A percentile compares a stretch with the other conserved stretches of the same genome.
Conservation (phyloP, 35 echinoderm and acorn worm genomes). For the Diadema setosum region DNA sequence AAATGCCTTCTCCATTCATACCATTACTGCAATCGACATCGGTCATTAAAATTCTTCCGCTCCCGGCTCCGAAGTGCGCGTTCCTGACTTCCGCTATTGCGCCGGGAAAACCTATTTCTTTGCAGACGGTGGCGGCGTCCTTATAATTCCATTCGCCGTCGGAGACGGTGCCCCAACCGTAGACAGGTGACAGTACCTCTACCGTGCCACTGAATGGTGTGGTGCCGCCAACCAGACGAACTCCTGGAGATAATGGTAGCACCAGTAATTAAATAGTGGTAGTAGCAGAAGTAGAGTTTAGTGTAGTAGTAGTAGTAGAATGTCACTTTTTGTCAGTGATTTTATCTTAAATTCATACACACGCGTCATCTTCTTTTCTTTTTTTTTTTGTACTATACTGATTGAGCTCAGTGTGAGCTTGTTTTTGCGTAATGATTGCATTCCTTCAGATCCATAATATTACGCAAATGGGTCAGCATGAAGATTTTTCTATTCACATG, state of each 20-base stretch:
- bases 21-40: slow-evolving; percentile 39
- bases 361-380: too few species aligned
- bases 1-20: neutral
- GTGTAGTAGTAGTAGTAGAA: too few species aligned
- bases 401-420: too few species aligned
- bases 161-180: slow-evolving; percentile 52
- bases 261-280: too few species aligned
- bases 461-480: too few species aligned
- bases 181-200: slow-evolving; percentile 38
- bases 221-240: slow-evolving; percentile 49
- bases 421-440: too few species aligned
- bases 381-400: too few species aligned
- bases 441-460: too few species aligned
- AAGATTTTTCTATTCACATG: too few species aligned
- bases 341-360: too few species aligned
- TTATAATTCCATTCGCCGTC: slow-evolving; percentile 18
- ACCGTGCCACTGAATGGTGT: slow-evolving; percentile 47
- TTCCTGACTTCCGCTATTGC: neutral
- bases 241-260: slow-evolving; percentile 47
- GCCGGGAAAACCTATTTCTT: slow-evolving; percentile 29
- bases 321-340: too few species aligned
- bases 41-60: slow-evolving; percentile 4
- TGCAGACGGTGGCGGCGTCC: slow-evolving; percentile 32
- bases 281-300: too few species aligned
- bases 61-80: slow-evolving; percentile 40